Percentiles rank a stretch among this genome's conserved stretches.
phyloP scores from a whole-genome alignment of 2,113 vertebrate genomes.

The Rhinoderma darwinii region DNA sequence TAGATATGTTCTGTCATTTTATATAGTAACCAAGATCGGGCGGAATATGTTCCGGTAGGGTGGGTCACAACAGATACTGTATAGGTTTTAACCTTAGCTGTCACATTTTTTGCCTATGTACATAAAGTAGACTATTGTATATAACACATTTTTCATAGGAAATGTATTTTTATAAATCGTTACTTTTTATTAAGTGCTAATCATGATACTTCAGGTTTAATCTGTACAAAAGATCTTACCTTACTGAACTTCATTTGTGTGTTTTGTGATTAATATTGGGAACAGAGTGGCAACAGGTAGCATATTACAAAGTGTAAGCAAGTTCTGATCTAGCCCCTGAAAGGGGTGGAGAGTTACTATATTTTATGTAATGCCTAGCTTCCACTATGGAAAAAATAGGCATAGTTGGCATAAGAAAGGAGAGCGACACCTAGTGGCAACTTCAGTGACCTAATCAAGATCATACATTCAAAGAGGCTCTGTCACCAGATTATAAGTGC shows the following conservation, averaged over 20 bases:
- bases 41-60: not conserved
- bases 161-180: constrained; percentile 30
- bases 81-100: not conserved
- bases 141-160: constrained; percentile 8
- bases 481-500: no score
- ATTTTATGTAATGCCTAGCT: no score
- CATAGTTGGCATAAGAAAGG: no score
- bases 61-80: not conserved
- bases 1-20: not conserved
- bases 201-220: constrained; percentile 4
- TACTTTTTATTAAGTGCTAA: not conserved
- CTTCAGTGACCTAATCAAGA: no score
- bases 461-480: no score
- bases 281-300: no score
- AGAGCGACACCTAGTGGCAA: no score
- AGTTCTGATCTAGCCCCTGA: not conserved
- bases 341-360: not conserved
- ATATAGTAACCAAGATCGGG: not conserved
- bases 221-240: not conserved
- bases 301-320: not conserved
- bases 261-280: not conserved
- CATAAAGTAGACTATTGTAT: constrained; percentile 11
- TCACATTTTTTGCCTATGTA: constrained; percentile 19
- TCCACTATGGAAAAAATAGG: no score
- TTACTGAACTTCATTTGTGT: not conserved